These are phyloP conservation scores for Lampris incognitus DNA, from an alignment of 2,113 vertebrate genomes.

Conservation along the genomic window DNA sequence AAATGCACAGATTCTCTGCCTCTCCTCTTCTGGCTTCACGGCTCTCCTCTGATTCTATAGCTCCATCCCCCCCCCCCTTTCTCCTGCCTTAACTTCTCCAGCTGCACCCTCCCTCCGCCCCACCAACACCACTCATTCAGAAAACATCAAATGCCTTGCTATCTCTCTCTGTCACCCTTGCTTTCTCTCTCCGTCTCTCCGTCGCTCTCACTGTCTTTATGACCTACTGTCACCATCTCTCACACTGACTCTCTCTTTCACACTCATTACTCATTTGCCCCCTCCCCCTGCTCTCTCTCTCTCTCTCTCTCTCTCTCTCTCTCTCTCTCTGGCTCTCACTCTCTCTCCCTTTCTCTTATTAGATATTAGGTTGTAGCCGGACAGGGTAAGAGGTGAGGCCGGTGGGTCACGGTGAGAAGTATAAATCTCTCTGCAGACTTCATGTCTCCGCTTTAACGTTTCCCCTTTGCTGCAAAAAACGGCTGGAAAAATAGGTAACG, in stretches of 20 bases:
- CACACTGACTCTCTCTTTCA: background rate
- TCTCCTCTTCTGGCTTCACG: conserved; percentile 26
- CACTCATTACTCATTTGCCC: background rate
- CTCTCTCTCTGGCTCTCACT: background rate
- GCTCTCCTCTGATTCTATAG: conserved; percentile 23
- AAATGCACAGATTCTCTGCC: conserved; percentile 52
- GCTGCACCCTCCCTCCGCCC: background rate
- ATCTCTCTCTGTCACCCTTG: background rate
- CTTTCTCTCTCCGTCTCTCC: conserved; percentile 3
- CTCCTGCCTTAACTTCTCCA: background rate
- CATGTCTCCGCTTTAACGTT: conserved; percentile 7
- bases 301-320: conserved; percentile 6
- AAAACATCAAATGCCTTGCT: conserved; percentile 34
- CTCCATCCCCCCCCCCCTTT: background rate
- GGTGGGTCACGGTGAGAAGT: background rate
- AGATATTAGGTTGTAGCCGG: conserved; percentile 2
- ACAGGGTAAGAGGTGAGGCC: conserved; percentile 22
- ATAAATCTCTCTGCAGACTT: conserved; percentile 42
- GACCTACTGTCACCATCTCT: background rate
- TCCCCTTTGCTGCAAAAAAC: conserved; percentile 6
- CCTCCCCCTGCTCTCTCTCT: conserved; percentile 8
- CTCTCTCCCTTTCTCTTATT: conserved; percentile 18
- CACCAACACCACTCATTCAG: background rate
- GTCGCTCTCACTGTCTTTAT: background rate
- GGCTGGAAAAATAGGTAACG: conserved; percentile 31